phyloP scores from a whole-genome alignment of 1,140 invertebrate species.

The Drosophila miranda region DNA sequence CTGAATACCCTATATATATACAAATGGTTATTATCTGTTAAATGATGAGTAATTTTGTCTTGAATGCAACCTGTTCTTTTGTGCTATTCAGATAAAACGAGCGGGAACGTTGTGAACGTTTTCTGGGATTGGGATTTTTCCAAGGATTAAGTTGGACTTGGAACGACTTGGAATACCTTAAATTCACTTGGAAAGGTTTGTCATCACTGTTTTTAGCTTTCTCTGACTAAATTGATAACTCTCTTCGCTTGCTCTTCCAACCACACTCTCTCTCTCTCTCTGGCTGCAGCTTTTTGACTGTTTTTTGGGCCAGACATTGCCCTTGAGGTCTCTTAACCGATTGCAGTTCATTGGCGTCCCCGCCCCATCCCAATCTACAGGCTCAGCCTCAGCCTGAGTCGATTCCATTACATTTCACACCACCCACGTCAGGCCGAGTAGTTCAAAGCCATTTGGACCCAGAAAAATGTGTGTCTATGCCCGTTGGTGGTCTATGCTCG shows the following conservation, averaged over 20 bases:
- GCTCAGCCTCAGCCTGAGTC: neutral
- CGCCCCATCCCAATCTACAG: neutral
- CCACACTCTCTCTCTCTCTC: neutral
- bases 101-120: too few relatives aligned
- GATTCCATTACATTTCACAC: neutral
- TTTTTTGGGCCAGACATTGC: slow-evolving; percentile 47
- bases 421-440: neutral
- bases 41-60: too few relatives aligned
- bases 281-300: slow-evolving; percentile 7
- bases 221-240: neutral
- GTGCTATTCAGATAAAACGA: too few relatives aligned
- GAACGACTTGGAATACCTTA: too few relatives aligned
- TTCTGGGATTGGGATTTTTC: too few relatives aligned
- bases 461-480: slow-evolving; percentile 44
- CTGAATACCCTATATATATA: too few relatives aligned
- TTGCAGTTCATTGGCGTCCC: slow-evolving; percentile 43
- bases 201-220: too few relatives aligned
- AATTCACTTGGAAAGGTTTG: too few relatives aligned
- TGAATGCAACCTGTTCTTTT: too few relatives aligned
- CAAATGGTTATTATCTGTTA: too few relatives aligned
- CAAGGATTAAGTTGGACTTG: too few relatives aligned
- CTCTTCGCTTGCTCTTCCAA: neutral
- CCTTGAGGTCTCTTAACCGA: slow-evolving; percentile 38
- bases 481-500: slow-evolving; percentile 33
- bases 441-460: slow-evolving; percentile 4